phyloP scores from a whole-genome alignment of 2,888 invertebrate genomes.

The Lacanobia oleracea region DNA sequence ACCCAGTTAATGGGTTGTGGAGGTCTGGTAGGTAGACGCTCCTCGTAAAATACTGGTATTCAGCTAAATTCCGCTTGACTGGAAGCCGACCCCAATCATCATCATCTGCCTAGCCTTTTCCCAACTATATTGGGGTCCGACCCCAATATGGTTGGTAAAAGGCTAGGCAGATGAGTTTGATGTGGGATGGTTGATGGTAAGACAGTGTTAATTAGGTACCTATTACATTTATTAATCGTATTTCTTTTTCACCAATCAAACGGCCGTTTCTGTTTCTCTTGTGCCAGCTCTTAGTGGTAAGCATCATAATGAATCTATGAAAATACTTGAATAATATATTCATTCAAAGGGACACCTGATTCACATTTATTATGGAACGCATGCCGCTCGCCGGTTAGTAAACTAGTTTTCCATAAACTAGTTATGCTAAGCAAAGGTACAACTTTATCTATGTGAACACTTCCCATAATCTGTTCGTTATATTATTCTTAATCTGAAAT shows the following conservation, averaged over 20 bases:
- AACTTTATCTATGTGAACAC: constrained; percentile 7
- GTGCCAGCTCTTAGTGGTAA: background rate
- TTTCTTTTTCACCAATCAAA: background rate
- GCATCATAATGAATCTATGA: background rate
- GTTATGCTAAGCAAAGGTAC: constrained; percentile 49
- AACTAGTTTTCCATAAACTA: constrained; percentile 55
- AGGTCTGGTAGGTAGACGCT: too few species aligned
- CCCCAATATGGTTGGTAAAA: too few species aligned
- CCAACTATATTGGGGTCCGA: too few species aligned
- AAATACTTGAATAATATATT: background rate
- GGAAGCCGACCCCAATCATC: too few species aligned
- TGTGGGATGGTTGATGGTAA: too few species aligned
- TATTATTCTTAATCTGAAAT: constrained; percentile 12
- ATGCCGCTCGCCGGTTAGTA: constrained; percentile 37
- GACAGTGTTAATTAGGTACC: too few species aligned
- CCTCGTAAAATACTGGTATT: too few species aligned
- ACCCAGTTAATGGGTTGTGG: too few species aligned
- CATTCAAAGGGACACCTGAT: constrained; percentile 17
- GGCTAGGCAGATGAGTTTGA: too few species aligned
- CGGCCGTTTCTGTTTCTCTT: background rate
- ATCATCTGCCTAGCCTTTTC: too few species aligned
- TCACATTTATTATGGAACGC: constrained; percentile 34
- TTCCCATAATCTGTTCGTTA: constrained; percentile 20
- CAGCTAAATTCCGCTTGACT: too few species aligned
- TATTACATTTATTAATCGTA: too few species aligned